Evolutionary conservation across 1,140 invertebrate genomes (phyloP), one percentile per base, ranked within the genome.

Genomic region (Drosophila mayri): DNA sequence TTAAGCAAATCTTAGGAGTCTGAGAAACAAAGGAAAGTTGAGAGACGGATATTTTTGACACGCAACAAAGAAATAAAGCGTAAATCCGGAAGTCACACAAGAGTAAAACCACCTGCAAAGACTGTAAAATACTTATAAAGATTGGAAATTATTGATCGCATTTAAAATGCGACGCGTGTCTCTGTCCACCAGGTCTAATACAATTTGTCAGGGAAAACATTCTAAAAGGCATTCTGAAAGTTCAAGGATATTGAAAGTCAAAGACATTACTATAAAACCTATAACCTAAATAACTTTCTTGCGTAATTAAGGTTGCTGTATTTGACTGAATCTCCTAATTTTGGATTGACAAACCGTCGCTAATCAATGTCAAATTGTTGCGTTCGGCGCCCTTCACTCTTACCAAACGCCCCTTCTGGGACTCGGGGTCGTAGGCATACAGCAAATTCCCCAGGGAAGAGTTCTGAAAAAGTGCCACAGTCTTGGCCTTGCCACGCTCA

Each of bases 401-500:
- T n/a, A 16, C n/a, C 25, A 32, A 46, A 55, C 38, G 61, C 22
- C 32, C 49, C 49, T 40, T 47, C 49, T 38, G 49, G 67, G 67
- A 44, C 38, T n/a, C 9, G 20, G 12, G n/a, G 22, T 22, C 1
- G 22, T 22, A 22, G 22, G 25, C 25, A 4, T 20, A 41, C 50
- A 32, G 11, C 47, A 54, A 32, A 30, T n/a, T 58, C 35, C 49
- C 35, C 64, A 22, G 12, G 38, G 37, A 11, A 28, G 20, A 8
- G 16, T 28, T 38, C 5, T 18, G n/a, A n/a, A 18, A 44, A 22
- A 37, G 8, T 41, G 60, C 20, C 40, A 64, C 65, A 64, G 49
- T 68, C 66, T 68, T 40, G 63, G 64, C 49, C 41, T 57, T 68
- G 67, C 41, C 67, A 68, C 67, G 64, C 67, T 49, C 49, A 38